Evolutionary conservation across 2,888 invertebrate genomes (phyloP).

Genomic region (Dioctria rufipes): DNA sequence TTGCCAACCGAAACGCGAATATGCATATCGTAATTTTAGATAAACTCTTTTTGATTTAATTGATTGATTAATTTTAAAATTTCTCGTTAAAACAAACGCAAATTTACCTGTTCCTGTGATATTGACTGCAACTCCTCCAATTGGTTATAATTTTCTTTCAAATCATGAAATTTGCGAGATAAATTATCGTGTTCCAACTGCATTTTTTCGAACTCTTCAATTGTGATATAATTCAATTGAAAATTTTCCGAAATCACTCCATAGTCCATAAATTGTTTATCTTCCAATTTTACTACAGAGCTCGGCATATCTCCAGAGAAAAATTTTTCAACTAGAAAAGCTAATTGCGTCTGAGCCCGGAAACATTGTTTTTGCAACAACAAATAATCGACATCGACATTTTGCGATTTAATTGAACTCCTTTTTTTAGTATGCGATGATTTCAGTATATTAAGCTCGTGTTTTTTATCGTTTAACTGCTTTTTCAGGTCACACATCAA

Average conservation of each 20-base stretch:
- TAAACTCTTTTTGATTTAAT: no score
- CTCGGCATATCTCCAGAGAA: slow-evolving; percentile 61
- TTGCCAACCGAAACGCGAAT: no score
- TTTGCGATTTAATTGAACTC: slow-evolving; percentile 52
- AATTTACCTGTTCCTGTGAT: slow-evolving; percentile 65
- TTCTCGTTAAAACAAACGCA: neutral
- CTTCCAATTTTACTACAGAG: slow-evolving; percentile 35
- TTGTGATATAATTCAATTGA: slow-evolving; percentile 67
- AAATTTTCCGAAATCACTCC: slow-evolving; percentile 68
- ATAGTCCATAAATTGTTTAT: slow-evolving; percentile 62
- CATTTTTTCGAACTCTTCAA: slow-evolving; percentile 65
- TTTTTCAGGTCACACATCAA: slow-evolving; percentile 63
- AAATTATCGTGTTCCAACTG: slow-evolving; percentile 61
- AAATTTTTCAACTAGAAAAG: slow-evolving; percentile 63
- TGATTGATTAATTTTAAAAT: no score
- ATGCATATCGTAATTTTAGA: no score
- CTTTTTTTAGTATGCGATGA: slow-evolving; percentile 53
- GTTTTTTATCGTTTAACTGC: slow-evolving; percentile 62
- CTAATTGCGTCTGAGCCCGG: slow-evolving; percentile 65
- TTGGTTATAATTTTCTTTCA: slow-evolving; percentile 65
- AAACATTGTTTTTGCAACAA: slow-evolving; percentile 63
- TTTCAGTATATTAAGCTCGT: slow-evolving; percentile 60
- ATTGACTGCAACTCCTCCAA: slow-evolving; percentile 67
- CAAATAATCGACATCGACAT: slow-evolving; percentile 64
- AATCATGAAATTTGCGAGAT: slow-evolving; percentile 61